Base-by-base conservation (phyloP, 2,888 invertebrate genomes). In the Polyommatus icarus region DNA sequence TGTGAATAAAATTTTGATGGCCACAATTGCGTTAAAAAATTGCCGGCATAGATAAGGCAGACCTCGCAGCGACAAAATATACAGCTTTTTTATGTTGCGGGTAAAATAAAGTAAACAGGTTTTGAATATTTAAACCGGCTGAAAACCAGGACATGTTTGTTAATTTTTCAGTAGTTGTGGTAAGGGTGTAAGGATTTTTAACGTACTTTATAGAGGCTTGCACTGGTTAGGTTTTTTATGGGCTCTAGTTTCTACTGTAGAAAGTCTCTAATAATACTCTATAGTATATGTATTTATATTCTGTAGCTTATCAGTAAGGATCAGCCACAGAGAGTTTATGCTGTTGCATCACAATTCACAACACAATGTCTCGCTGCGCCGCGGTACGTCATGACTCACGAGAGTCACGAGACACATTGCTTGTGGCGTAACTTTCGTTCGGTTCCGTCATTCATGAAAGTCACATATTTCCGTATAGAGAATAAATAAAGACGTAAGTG, bases 131-230 rank as follows among this genome's bases (percentile, higher is more conserved):
- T 72, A 72, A 72, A 36, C 40, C 8, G 72, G 36, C 20, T 67
- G 67, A 40, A 72, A 72, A 72, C 72, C n/a, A 72, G 72, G 72
- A 72, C 72, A 15, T 36, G 72, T 72, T n/a, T 40, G 72, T 72
- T 40, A 72, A 72, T 72, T 72, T 72, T 72, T 72, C 20, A 72
- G 40, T 40, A 72, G 72, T 40, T 20, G 20, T 10, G 36, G 72
- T 40, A 4, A 40, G n/a, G 12, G 8, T 36, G 72, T 40, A 40
- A 36, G 40, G 20, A 72, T 40, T 67, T 29, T 36, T 72, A 40
- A 40, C 20, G 3, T 72, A 71, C 72, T 72, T 40, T 72, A 18
- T 40, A 72, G 18, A 46, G 12, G 12, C 36, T 32, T 1, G 32
- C 12, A n/a, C 36, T 40, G 40, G 8, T 18, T 20, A 72, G n/a